phyloP scores from a whole-genome alignment of 1,140 invertebrate genomes.

The Drosophila pruinosa region DNA sequence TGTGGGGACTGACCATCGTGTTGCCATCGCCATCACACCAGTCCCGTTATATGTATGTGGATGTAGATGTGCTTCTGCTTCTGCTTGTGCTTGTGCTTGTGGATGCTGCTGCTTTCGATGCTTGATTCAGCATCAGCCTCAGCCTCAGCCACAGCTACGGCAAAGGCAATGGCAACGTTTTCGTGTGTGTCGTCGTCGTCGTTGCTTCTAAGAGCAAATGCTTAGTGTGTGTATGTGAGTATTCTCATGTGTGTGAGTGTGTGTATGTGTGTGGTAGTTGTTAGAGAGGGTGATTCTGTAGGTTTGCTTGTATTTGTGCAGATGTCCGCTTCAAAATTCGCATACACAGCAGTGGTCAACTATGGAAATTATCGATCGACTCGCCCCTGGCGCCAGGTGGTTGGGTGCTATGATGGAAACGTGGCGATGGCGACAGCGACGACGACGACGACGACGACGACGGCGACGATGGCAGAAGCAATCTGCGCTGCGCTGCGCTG shows the following conservation, averaged over 20 bases:
- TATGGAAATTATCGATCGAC: constrained; percentile 83
- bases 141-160: constrained; percentile 42
- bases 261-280: constrained; percentile 40
- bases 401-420: constrained; percentile 77
- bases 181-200: not conserved
- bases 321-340: constrained; percentile 82
- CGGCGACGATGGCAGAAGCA: constrained; percentile 64
- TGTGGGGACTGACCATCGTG: constrained; percentile 73
- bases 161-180: not conserved
- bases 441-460: constrained; percentile 34
- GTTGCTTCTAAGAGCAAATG: constrained; percentile 18
- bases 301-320: constrained; percentile 69
- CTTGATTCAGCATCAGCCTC: constrained; percentile 73
- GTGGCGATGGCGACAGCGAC: constrained; percentile 69
- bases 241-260: constrained; percentile 11
- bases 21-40: constrained; percentile 49
- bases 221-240: constrained; percentile 45
- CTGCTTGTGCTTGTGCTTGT: constrained; percentile 28
- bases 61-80: no score
- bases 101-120: constrained; percentile 65
- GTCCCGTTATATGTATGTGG: constrained; percentile 15
- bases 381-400: constrained; percentile 80
- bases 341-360: constrained; percentile 82
- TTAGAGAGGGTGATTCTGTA: constrained; percentile 65
- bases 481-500: constrained; percentile 72